Evolutionary conservation across 64 coral and sea anemone species (phyloP).

Genomic region (Montipora sp.): DNA sequence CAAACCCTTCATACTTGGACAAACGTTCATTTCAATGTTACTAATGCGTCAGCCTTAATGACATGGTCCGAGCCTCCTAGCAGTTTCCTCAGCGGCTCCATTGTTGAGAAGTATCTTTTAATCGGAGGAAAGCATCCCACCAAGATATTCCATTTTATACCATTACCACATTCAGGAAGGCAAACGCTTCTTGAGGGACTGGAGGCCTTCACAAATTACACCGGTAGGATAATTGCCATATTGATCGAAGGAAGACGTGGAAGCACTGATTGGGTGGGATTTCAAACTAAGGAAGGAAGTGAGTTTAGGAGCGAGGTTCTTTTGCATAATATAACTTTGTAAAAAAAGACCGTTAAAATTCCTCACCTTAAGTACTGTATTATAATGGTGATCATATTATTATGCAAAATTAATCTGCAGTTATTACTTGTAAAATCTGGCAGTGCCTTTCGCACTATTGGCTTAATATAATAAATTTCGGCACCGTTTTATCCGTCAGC

Average conservation of each 20-base stretch:
- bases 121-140: neutral
- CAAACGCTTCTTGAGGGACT: neutral
- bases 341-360: too few species aligned
- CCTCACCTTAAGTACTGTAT: too few species aligned
- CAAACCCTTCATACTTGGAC: neutral
- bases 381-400: too few species aligned
- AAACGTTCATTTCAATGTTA: too few species aligned
- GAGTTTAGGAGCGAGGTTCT: too few species aligned
- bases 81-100: neutral
- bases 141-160: neutral
- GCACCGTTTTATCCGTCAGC: too few species aligned
- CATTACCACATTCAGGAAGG: neutral
- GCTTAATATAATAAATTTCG: too few species aligned
- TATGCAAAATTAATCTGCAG: too few species aligned
- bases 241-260: constrained; percentile 5
- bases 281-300: too few species aligned
- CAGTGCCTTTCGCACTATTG: too few species aligned
- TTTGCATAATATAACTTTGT: too few species aligned
- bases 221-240: neutral
- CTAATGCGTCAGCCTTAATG: neutral
- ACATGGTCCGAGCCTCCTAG: neutral
- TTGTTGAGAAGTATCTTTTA: neutral
- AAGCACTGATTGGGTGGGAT: neutral
- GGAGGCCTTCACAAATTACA: neutral
- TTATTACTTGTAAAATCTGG: too few species aligned